Conservation (phyloP, 1,140 invertebrate genomes). For the Sogatella furcifera region DNA sequence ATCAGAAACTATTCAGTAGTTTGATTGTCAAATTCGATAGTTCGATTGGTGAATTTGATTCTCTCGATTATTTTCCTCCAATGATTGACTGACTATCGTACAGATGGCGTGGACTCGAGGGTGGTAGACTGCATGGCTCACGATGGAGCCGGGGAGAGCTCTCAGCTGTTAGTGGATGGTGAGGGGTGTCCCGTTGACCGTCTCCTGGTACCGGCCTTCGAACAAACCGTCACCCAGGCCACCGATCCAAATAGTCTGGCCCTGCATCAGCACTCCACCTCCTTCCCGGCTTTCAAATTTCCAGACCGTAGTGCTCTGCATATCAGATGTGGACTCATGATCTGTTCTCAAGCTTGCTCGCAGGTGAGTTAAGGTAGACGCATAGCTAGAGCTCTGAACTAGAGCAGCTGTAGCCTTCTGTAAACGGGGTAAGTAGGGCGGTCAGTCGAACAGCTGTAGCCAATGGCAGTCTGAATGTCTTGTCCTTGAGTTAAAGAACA, state of each 20-base stretch:
- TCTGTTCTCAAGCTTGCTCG: constrained; percentile 54
- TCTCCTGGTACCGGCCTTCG: constrained; percentile 37
- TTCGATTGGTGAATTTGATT: no score
- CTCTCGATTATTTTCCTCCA: no score
- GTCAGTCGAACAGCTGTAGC: no score
- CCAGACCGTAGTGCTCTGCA: constrained; percentile 61
- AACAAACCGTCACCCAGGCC: neutral
- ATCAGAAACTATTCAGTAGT: no score
- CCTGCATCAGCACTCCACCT: neutral
- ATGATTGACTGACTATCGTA: neutral
- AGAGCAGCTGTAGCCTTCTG: no score
- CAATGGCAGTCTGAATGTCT: no score
- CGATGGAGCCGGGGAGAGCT: constrained; percentile 56
- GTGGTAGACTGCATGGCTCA: constrained; percentile 61
- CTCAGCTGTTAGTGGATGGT: constrained; percentile 54
- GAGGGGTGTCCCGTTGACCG: constrained; percentile 59
- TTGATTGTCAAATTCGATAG: no score
- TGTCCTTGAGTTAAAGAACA: no score
- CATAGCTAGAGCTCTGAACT: no score
- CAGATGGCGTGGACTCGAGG: constrained; percentile 54
- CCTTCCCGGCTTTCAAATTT: constrained; percentile 69
- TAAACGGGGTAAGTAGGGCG: no score
- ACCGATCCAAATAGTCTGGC: neutral
- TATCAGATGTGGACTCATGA: constrained; percentile 49
- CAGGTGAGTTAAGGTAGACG: no score